phyloP scores from a whole-genome alignment of 2,888 invertebrate species.

The Sesia apiformis region DNA sequence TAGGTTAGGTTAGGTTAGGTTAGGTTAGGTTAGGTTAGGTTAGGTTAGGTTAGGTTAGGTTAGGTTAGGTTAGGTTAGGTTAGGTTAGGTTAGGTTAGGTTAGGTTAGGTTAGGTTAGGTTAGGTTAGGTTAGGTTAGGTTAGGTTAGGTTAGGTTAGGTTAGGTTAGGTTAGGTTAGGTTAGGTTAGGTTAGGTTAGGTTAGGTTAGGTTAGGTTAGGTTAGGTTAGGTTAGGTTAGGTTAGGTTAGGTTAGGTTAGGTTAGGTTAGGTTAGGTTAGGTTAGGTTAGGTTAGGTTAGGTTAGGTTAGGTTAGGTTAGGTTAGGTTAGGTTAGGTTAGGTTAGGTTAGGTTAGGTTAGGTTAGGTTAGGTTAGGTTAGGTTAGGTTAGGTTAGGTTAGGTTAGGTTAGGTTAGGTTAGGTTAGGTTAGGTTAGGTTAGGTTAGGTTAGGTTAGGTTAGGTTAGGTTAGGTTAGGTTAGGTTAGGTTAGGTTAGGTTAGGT shows the following conservation, averaged over 20 bases:
- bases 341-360: slow-evolving; percentile 12
- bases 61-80: slow-evolving; percentile 11
- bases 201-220: slow-evolving; percentile 11
- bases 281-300: slow-evolving; percentile 8
- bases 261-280: slow-evolving; percentile 9
- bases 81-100: slow-evolving; percentile 11
- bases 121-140: slow-evolving; percentile 15
- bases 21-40: slow-evolving; percentile 10
- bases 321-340: slow-evolving; percentile 9
- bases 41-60: slow-evolving; percentile 13
- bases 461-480: slow-evolving; percentile 10
- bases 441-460: slow-evolving; percentile 10
- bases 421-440: too few species aligned
- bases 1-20: slow-evolving; percentile 9
- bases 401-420: slow-evolving; percentile 10
- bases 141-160: slow-evolving; percentile 13
- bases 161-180: too few species aligned
- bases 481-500: slow-evolving; percentile 8
- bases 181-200: slow-evolving; percentile 12
- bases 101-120: slow-evolving; percentile 15
- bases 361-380: slow-evolving; percentile 8
- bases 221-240: slow-evolving; percentile 6
- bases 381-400: slow-evolving; percentile 8
- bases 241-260: too few species aligned
- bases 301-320: slow-evolving; percentile 7